phyloP scores from a whole-genome alignment of 2,113 vertebrate species.

The Neodon shergylaensis region DNA sequence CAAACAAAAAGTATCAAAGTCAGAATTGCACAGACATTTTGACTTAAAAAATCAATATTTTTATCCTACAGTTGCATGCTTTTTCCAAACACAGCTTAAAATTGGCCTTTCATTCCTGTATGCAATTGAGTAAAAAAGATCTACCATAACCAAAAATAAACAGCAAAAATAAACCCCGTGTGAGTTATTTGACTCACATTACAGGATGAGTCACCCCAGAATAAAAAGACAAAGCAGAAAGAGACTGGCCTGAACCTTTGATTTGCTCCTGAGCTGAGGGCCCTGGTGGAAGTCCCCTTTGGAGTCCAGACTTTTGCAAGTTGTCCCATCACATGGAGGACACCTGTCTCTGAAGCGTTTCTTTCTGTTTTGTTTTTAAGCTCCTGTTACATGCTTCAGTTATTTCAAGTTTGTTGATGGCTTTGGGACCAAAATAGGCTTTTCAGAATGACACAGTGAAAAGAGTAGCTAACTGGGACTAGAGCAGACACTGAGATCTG shows the following conservation, averaged over 20 bases:
- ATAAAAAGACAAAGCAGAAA: not conserved
- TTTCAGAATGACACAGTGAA: slow-evolving; percentile 56
- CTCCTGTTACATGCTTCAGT: slow-evolving; percentile 61
- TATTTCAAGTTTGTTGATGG: slow-evolving; percentile 71
- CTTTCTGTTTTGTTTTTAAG: slow-evolving; percentile 18
- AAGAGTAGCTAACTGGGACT: not conserved
- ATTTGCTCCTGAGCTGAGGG: not conserved
- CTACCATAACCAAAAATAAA: slow-evolving; percentile 57
- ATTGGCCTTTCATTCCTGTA: slow-evolving; percentile 35
- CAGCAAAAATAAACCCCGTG: slow-evolving; percentile 52
- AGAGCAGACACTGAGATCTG: not conserved
- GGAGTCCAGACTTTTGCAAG: not conserved
- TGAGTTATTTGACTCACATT: slow-evolving; percentile 52
- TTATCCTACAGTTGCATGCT: not conserved
- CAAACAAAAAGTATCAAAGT: too few relatives aligned
- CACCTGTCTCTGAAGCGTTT: not conserved
- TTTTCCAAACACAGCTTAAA: slow-evolving; percentile 36
- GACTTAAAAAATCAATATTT: not conserved
- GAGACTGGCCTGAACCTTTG: not conserved
- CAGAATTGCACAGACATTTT: not conserved
- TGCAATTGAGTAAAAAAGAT: slow-evolving; percentile 10
- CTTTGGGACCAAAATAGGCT: slow-evolving; percentile 74
- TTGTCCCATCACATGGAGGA: not conserved
- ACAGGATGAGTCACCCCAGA: slow-evolving; percentile 12
- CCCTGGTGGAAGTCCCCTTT: not conserved